Conservation (phyloP, 1,140 invertebrate genomes). For the Papilio helenus region DNA sequence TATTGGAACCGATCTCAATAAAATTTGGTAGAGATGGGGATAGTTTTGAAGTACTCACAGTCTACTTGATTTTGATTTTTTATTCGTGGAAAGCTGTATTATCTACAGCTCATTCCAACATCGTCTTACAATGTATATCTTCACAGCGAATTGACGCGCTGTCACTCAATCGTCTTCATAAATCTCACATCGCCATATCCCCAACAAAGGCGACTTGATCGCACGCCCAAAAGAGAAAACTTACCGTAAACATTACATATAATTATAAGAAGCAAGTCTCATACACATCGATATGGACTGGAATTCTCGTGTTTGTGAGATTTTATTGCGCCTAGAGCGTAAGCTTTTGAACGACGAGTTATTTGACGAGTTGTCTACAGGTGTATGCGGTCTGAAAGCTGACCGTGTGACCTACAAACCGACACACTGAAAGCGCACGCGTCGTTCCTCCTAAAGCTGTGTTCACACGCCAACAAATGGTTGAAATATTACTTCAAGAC, state of each 20-base stretch:
- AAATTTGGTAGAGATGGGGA: too few species aligned
- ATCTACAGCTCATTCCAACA: background rate
- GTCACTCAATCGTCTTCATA: conserved; percentile 12
- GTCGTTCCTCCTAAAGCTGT: conserved; percentile 5
- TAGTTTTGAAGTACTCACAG: too few species aligned
- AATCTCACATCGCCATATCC: conserved; percentile 10
- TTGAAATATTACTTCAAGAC: background rate
- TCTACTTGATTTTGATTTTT: too few species aligned
- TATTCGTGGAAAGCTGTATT: too few species aligned
- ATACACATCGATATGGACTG: conserved; percentile 27
- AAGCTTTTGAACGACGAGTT: conserved; percentile 37
- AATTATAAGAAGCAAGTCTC: conserved; percentile 25
- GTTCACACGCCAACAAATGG: background rate
- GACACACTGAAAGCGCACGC: conserved; percentile 44
- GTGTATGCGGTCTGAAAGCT: conserved; percentile 43
- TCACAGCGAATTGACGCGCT: background rate
- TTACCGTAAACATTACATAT: conserved; percentile 22
- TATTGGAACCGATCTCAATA: too few species aligned
- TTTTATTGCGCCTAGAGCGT: conserved; percentile 33
- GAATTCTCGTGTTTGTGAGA: conserved; percentile 33
- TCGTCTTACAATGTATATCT: background rate
- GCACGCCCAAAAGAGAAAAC: conserved; percentile 27
- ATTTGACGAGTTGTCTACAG: conserved; percentile 38
- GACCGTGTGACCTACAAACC: conserved; percentile 46
- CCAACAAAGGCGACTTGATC: conserved; percentile 17